Base-by-base conservation (phyloP, 2,113 vertebrate species). In the Elachura formosa region DNA sequence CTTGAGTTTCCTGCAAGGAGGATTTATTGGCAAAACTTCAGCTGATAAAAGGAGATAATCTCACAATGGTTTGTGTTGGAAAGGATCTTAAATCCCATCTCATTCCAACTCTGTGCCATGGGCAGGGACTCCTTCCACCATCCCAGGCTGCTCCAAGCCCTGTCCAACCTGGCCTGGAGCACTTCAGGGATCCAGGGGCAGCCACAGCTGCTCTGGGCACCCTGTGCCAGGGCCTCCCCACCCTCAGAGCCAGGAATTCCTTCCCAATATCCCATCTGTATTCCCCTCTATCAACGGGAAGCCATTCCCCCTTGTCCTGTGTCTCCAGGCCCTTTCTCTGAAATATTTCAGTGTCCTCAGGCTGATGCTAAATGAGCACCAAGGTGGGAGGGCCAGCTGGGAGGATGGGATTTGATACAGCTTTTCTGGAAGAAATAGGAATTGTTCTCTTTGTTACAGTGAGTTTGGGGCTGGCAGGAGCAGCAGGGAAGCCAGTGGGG, bases 1-100 rank as follows among this genome's bases (percentile, higher is more conserved):
- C 48, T 92, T 38, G 36, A 19, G 61, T 96, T 92, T 82, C 95
- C 64, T 45, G 43, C 43, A 2, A 0, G 82, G 85, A 74, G 54
- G 87, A 79, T 79, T 78, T 79, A 21, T 46, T 79, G 92, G 87
- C 90, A 64, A 68, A 87, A 79, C 78, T 79, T 93, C 78, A 91
- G 56, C 74, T 72, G 81, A 45, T 59, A 48, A 59, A 51, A 40
- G 25, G 61, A 82, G 62, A 17, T 7, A 17, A 59, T 34, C 29
- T 6, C 11, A 40, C n/a, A 54, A 23, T 34, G 69, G 14, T 23
- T 54, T 68, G 40, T 0, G 25, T 41, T 61, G 21, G 40, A 19
- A 41, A 14, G 46, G 10, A 40, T 6, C 29, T 41, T 34, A 75
- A 26, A 68, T 1, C 14, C 1, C 29, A 48, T 54, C 29, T 8